Evolutionary conservation across 2,797 vertebrate genomes (phyloP).

Genomic region (Phoeniculus purpureus): DNA sequence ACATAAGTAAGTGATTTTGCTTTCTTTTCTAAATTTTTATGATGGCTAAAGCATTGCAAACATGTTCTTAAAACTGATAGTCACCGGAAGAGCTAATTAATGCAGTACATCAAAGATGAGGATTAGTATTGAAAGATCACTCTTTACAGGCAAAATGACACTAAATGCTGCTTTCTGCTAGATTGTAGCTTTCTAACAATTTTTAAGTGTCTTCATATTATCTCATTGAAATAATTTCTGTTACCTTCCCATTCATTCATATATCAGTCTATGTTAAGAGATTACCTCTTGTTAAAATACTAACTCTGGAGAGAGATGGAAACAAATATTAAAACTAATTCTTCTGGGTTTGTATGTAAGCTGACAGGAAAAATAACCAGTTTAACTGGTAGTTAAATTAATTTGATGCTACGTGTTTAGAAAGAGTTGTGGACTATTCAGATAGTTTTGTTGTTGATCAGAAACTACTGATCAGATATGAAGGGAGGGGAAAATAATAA

Average conservation of each 20-base stretch:
- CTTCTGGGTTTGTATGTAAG: not conserved
- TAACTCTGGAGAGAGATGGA: not conserved
- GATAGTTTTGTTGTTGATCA: not conserved
- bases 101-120: not conserved
- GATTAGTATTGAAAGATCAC: not conserved
- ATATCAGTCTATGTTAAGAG: not conserved
- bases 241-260: not conserved
- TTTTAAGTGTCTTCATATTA: not conserved
- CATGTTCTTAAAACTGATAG: not conserved
- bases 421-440: not conserved
- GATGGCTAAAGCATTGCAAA: not conserved
- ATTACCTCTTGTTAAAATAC: not conserved
- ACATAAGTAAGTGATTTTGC: not conserved
- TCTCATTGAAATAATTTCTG: not conserved
- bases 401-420: not conserved
- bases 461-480: not conserved
- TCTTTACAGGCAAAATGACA: not conserved
- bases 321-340: constrained; percentile 19
- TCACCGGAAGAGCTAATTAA: not conserved
- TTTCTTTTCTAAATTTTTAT: not conserved
- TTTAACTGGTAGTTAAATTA: not conserved
- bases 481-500: fast-evolving
- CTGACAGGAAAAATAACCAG: not conserved
- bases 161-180: not conserved
- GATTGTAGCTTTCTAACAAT: not conserved